Base-by-base conservation (phyloP, 2,113 vertebrate species). In the Tretioscincus oriximinensis region DNA sequence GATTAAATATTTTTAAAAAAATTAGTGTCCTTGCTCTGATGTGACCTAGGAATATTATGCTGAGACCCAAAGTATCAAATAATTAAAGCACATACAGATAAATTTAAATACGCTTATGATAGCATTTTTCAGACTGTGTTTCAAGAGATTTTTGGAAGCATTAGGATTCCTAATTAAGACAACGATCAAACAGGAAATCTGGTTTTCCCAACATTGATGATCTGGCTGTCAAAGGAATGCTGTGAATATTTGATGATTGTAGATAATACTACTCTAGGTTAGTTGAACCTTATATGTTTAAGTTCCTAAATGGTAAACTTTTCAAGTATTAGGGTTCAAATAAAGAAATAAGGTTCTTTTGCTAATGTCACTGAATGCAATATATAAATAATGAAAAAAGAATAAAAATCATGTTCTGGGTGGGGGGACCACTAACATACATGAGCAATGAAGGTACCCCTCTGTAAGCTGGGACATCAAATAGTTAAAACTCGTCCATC, bases 21-120 rank as follows among this genome's bases (percentile, higher is more conserved):
- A 77, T 26, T 71, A 49, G 66, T 77, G 49, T 77, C 64, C 78
- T 88, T 88, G 7, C 16, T 83, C 45, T 79, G 61, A 65, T 82
- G 51, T 31, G 12, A 83, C 73, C 11, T 45, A 35, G 78, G 84
- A 9, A 63, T 66, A 61, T 77, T 49, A 75, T 65, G 54, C 58
- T 18, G 45, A 31, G 41, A 22, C 22, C 21, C 14, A 10, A 77
- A 31, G 26, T 61, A n/a, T 61, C 0, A 1, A 68, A 45, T 54
- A 73, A 51, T 70, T 77, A 51, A 51, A 51, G 9, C 9, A 51
- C 9, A 51, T 2, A 26, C 9, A 73, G 8, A 64, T 66, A 11
- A 51, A 70, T 20, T 51, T 69, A 21, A 58, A 81, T 65, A 54
- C 24, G 29, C 73, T 41, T 74, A 45, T 26, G 1, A 0, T 4